Conservation (phyloP, 53 echinoderm and acorn worm genomes). For the Arbacia lixula region DNA sequence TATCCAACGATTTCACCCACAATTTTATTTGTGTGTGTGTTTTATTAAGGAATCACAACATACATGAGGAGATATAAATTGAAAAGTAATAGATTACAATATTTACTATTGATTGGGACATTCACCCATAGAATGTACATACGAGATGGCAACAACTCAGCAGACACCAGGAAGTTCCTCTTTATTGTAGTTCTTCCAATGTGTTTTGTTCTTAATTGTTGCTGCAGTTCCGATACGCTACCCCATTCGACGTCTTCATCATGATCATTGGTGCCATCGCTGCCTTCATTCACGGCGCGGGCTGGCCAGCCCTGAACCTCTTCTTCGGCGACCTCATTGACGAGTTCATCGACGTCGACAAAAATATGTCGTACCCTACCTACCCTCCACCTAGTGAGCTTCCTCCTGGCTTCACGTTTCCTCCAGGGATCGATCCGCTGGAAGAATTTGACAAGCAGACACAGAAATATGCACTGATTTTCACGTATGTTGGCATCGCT, state of each 20-base stretch:
- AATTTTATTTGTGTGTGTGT: too few species aligned
- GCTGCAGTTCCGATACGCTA: slow-evolving; percentile 72
- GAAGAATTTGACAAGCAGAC: slow-evolving; percentile 66
- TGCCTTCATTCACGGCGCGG: slow-evolving; percentile 75
- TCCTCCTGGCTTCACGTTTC: slow-evolving; percentile 22
- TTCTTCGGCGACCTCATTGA: slow-evolving; percentile 81
- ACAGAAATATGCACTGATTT: slow-evolving; percentile 70
- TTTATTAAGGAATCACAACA: too few species aligned
- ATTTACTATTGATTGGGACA: too few species aligned
- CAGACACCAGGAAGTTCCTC: too few species aligned
- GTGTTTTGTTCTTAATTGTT: background rate
- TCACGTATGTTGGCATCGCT: slow-evolving; percentile 73
- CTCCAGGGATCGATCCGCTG: background rate
- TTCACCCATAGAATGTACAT: too few species aligned
- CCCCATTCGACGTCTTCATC: slow-evolving; percentile 63
- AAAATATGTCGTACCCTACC: background rate
- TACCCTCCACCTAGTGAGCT: background rate
- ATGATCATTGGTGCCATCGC: slow-evolving; percentile 69
- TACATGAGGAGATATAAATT: too few species aligned
- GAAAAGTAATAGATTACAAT: too few species aligned
- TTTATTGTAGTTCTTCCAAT: background rate
- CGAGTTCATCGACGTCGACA: slow-evolving; percentile 62
- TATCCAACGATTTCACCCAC: too few species aligned
- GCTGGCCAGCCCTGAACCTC: slow-evolving; percentile 78
- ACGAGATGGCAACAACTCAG: background rate